phyloP scores from a whole-genome alignment of 2,888 invertebrate genomes.

The Ichneumon xanthorius region DNA sequence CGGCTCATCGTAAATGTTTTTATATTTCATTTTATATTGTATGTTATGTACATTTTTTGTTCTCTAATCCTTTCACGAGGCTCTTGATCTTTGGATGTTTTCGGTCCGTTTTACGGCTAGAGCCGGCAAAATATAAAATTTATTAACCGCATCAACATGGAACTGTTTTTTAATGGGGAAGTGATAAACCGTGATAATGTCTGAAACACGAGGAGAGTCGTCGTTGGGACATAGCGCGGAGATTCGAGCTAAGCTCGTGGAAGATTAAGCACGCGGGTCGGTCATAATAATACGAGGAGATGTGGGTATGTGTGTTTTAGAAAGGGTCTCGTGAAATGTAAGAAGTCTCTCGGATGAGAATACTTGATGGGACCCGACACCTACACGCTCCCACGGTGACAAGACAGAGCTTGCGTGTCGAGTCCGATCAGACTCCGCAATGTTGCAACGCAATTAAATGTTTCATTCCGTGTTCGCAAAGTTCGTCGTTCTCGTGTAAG shows the following conservation, averaged over 20 bases:
- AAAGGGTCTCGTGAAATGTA: neutral
- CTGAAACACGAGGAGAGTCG: conserved; percentile 8
- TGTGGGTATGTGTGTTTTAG: conserved; percentile 2
- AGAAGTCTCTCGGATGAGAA: conserved; percentile 12
- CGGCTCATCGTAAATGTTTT: neutral
- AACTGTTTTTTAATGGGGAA: conserved; percentile 10
- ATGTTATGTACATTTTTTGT: neutral
- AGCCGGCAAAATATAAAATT: neutral
- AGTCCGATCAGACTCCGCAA: conserved; percentile 15
- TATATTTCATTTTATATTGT: neutral
- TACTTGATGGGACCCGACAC: conserved; percentile 24
- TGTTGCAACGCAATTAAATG: conserved; percentile 22
- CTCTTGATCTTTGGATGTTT: neutral
- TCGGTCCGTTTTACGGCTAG: neutral
- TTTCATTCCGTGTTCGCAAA: neutral
- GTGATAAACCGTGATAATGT: conserved; percentile 27
- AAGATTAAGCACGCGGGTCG: conserved; percentile 13
- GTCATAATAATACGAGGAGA: conserved; percentile 10
- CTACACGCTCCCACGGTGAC: conserved; percentile 36
- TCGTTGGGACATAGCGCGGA: neutral
- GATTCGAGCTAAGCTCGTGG: conserved; percentile 8
- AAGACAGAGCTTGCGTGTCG: conserved; percentile 14
- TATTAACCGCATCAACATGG: neutral
- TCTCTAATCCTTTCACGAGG: neutral
- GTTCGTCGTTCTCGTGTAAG: neutral